These are phyloP conservation scores for Melinopterus prodromus DNA, from an alignment of 2,888 invertebrate genomes.

Conservation along the genomic window DNA sequence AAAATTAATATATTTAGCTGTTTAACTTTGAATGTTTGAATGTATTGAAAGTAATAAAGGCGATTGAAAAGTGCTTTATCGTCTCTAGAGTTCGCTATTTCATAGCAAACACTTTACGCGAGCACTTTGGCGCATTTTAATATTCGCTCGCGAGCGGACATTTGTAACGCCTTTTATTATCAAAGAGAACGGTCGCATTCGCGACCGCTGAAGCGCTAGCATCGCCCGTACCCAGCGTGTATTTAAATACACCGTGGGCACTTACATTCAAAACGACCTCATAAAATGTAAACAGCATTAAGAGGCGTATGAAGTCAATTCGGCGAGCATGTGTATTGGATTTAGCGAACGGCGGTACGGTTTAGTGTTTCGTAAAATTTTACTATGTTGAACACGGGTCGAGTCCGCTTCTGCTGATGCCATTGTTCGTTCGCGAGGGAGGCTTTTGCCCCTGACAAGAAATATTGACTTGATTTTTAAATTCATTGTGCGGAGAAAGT, in stretches of 20 bases:
- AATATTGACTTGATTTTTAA: constrained; percentile 19
- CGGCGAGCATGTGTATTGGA: constrained; percentile 16
- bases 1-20: too few relatives aligned
- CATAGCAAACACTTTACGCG: too few relatives aligned
- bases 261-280: constrained; percentile 6
- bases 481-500: constrained; percentile 26
- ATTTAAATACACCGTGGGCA: background rate
- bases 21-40: too few relatives aligned
- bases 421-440: constrained; percentile 6
- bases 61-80: too few relatives aligned
- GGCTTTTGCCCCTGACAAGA: background rate
- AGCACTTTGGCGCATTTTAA: too few relatives aligned
- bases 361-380: constrained; percentile 26
- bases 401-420: background rate
- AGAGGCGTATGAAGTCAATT: constrained; percentile 23
- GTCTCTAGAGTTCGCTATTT: too few relatives aligned
- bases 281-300: constrained; percentile 22
- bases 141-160: too few relatives aligned
- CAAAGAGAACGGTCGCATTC: too few relatives aligned
- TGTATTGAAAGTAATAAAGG: too few relatives aligned
- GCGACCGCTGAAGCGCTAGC: too few relatives aligned
- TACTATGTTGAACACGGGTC: constrained; percentile 12
- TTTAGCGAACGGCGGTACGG: background rate
- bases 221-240: too few relatives aligned
- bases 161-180: too few relatives aligned